Evolutionary conservation across 2,113 vertebrate species (phyloP), one percentile per base, ranked within the genome.

Genomic region (Gymnogyps californianus): DNA sequence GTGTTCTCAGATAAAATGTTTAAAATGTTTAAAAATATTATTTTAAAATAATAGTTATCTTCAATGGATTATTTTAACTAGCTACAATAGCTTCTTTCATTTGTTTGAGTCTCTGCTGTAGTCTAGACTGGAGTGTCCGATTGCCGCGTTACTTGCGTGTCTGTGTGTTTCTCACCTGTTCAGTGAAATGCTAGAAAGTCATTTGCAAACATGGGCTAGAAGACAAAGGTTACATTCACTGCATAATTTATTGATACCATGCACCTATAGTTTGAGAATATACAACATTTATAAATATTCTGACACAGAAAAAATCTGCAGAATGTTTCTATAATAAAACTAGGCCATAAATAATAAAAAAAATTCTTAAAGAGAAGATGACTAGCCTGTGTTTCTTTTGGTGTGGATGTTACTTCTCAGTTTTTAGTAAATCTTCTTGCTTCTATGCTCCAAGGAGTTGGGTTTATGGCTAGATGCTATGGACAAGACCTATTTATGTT

Each of bases 111-210:
- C 42, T 80, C 18, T 88, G 54, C 32, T 36, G 62, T n/a, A 85
- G 52, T 19, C 26, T 57, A 82, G 70, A 74, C 21, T 64, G 38
- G 64, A 95, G 75, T 55, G 61, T 64, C 67, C 12, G 7, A 94
- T 77, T 84, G 65, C 64, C 0, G 0, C n/a, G 31, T 91, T 89
- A 88, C 21, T 96, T 46, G 66, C 14, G 4, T 59, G 61, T 80
- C 47, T 74, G 80, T 74, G 26, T 4, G 0, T 77, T 97, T 97
- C 84, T 98, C 90, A 95, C 58, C 82, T 93, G 58, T 83, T 95
- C 57, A 26, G 75, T 81, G 94, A 95, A 97, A 91, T 52, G 66
- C 24, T 92, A 92, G 85, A 69, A 90, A 91, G 67, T 69, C 4
- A 46, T 81, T 94, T 94, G 66, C 62, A 92, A 96, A 84, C 31